A percentile compares a stretch with the other conserved stretches of the same genome.
phyloP scores from a whole-genome alignment of 2,888 invertebrate species.

The Ypsolopha scabrella region DNA sequence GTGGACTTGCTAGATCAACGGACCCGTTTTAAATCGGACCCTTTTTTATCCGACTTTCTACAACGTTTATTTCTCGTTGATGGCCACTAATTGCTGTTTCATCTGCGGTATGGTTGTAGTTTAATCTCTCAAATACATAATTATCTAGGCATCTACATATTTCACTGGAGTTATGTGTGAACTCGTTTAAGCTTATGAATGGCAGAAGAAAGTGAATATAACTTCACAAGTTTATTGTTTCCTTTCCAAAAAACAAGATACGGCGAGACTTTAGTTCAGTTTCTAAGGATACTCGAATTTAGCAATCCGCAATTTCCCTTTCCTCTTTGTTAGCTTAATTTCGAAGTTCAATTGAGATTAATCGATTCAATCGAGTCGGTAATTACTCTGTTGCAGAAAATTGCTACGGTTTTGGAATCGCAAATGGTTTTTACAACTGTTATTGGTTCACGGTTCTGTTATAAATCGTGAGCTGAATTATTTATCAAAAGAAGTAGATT shows the following conservation, averaged over 20 bases:
- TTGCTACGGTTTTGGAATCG: neutral
- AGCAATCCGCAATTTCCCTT: neutral
- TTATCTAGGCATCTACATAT: neutral
- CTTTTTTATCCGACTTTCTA: constrained; percentile 4
- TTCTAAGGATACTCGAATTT: neutral
- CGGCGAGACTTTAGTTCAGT: neutral
- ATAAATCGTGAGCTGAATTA: neutral
- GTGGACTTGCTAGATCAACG: constrained; percentile 15
- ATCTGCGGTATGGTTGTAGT: neutral
- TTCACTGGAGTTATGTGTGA: neutral
- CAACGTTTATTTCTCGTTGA: neutral
- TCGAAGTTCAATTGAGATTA: neutral
- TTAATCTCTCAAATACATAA: neutral
- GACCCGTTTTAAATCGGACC: constrained; percentile 5
- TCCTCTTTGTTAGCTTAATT: neutral
- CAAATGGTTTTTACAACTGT: neutral
- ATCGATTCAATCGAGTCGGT: neutral
- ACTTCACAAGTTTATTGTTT: neutral
- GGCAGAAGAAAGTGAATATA: neutral
- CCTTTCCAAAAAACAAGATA: neutral
- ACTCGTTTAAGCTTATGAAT: neutral
- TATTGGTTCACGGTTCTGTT: neutral
- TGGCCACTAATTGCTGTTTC: neutral
- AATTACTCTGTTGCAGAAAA: neutral
- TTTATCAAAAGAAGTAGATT: neutral